Evolutionary conservation across 2,888 invertebrate species (phyloP), one percentile per base, ranked within the genome.

Genomic region (Trachelus iudaicus): DNA sequence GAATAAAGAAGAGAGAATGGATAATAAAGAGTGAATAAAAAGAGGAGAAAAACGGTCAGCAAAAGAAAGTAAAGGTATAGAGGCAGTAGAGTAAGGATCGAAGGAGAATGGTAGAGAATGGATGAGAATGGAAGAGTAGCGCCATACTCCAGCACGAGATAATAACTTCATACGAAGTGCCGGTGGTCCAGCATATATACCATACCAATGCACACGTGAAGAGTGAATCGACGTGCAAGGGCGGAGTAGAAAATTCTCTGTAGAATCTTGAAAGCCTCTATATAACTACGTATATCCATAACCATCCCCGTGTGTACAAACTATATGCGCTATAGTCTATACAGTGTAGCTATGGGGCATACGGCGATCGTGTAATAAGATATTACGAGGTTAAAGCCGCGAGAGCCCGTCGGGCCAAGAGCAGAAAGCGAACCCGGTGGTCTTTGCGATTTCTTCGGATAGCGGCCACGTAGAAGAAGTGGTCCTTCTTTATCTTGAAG

Each of bases 341-440:
- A 23, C 56, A 56, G 56, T 23, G 23, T 56, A 56, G 23, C 75
- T 76, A 73, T 78, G 78, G 76, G 80, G 83, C 82, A 84, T 81
- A 81, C 85, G 79, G 82, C 81, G 87, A 87, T 87, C 87, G 87
- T 87, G 87, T 87, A 87, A 87, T 86, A 87, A 87, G 87, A 87
- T 87, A 87, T 87, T 82, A 84, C 86, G 80, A 85, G 86, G 84
- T 81, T 82, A 86, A 84, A 87, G 81, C 84, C 84, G 83, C 85
- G 85, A 85, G 84, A 79, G 83, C 81, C 85, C 86, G 80, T 81
- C 81, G 80, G 87, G 87, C 83, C 83, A 80, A 83, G 56, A 56
- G 69, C 79, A 77, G 75, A 69, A 76, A 82, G 75, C 87, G 80
- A 83, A 80, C 81, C 81, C 77, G 87, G 87, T 87, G 87, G 87